A percentile compares a stretch with the other conserved stretches of the same genome.
phyloP scores from a whole-genome alignment of 2,113 vertebrate genomes.

The Suncus etruscus region DNA sequence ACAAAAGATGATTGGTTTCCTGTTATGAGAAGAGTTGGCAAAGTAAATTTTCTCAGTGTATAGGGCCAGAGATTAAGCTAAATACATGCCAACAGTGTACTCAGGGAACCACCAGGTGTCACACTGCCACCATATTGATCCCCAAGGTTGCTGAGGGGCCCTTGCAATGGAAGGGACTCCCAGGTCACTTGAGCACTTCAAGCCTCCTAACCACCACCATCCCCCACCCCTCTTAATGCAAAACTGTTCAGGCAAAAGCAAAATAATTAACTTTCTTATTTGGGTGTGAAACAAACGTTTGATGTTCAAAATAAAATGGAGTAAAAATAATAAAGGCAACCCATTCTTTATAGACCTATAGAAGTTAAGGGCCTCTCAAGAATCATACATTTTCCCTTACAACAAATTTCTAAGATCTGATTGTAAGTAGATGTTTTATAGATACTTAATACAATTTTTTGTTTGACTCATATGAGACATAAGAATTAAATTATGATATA shows the following conservation, averaged over 20 bases:
- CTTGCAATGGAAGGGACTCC: too few relatives aligned
- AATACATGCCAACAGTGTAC: too few relatives aligned
- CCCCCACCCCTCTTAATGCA: too few relatives aligned
- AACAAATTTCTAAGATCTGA: background rate
- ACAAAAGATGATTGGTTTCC: background rate
- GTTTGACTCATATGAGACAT: background rate
- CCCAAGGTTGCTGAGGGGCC: too few relatives aligned
- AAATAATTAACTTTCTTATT: background rate
- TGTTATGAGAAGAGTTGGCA: background rate
- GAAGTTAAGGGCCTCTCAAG: background rate
- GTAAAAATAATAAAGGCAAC: background rate
- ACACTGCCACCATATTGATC: too few relatives aligned
- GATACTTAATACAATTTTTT: background rate
- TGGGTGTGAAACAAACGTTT: background rate
- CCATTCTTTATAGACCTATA: rapidly evolving
- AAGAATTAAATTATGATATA: background rate
- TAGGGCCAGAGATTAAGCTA: too few relatives aligned
- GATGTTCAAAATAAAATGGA: background rate
- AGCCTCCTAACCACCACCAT: too few relatives aligned
- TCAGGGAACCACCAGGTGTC: too few relatives aligned
- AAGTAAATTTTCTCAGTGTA: background rate
- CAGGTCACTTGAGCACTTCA: too few relatives aligned
- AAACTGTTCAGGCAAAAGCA: background rate
- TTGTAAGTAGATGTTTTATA: background rate
- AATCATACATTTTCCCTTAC: background rate